These are phyloP conservation scores for Poliocrania exsul DNA, from an alignment of 2,797 vertebrate genomes.

Conservation along the genomic window DNA sequence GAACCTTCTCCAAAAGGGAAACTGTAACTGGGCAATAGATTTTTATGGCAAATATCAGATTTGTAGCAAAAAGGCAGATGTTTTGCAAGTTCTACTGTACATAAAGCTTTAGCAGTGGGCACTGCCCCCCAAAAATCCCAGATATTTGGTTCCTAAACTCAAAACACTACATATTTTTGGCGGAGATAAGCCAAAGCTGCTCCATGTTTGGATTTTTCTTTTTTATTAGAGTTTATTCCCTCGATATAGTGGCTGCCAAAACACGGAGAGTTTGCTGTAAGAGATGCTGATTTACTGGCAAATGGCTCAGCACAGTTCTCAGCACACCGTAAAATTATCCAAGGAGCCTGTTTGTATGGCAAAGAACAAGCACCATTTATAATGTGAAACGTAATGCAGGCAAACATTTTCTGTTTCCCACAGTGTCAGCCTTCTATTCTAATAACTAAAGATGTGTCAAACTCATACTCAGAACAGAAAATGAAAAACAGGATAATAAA, in stretches of 20 bases:
- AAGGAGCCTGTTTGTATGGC: neutral
- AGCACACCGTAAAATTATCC: constrained; percentile 33
- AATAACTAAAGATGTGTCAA: constrained; percentile 54
- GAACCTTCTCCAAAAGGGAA: neutral
- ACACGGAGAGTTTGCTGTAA: neutral
- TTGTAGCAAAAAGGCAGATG: neutral
- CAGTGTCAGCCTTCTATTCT: neutral
- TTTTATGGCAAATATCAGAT: neutral
- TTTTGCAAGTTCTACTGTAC: neutral
- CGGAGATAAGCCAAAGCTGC: neutral
- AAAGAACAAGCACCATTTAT: constrained; percentile 54
- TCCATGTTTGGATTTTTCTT: neutral
- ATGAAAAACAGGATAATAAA: constrained; percentile 43
- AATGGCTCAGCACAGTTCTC: neutral
- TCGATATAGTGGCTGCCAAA: neutral
- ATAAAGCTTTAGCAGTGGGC: neutral
- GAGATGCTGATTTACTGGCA: constrained; percentile 58
- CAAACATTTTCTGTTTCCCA: constrained; percentile 43
- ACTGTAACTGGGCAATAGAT: neutral
- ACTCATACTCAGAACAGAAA: constrained; percentile 12
- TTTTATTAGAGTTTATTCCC: constrained; percentile 8
- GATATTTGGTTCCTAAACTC: neutral
- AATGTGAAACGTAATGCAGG: constrained; percentile 13
- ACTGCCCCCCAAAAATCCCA: neutral
- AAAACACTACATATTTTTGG: neutral